These are phyloP conservation scores for Mola mola DNA, from an alignment of 2,113 vertebrate genomes.

Conservation along the genomic window DNA sequence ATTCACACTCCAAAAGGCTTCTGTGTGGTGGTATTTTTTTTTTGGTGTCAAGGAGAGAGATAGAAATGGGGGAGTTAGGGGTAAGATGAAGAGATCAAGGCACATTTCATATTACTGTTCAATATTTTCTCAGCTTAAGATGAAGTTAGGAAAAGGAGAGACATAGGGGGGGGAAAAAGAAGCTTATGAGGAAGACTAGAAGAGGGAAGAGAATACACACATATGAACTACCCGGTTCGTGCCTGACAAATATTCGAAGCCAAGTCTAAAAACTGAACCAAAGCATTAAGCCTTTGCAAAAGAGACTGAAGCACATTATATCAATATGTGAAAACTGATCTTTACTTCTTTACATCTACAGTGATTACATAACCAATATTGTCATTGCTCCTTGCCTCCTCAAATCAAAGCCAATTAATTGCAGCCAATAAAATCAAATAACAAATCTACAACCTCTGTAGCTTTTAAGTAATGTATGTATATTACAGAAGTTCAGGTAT, in stretches of 20 bases:
- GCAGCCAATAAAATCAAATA: slow-evolving; percentile 13
- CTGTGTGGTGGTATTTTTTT: slow-evolving; percentile 23
- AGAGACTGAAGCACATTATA: slow-evolving; percentile 15
- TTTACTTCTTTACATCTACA: slow-evolving; percentile 7
- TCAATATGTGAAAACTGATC: slow-evolving; percentile 41
- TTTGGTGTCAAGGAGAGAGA: not conserved
- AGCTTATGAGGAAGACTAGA: slow-evolving; percentile 1
- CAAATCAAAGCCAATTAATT: slow-evolving; percentile 21
- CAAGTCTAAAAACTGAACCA: slow-evolving; percentile 22
- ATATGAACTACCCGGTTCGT: slow-evolving; percentile 22
- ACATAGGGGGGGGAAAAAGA: not conserved
- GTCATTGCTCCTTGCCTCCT: not conserved
- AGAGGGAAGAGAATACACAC: not conserved
- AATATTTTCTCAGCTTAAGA: slow-evolving; percentile 21
- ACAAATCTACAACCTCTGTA: slow-evolving; percentile 1
- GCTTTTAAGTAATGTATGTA: not conserved
- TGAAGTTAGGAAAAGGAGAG: slow-evolving; percentile 25
- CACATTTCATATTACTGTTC: slow-evolving; percentile 29
- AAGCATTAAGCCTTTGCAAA: slow-evolving; percentile 21
- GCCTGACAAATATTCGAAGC: slow-evolving; percentile 42
- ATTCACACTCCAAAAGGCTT: no score
- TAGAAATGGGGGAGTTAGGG: not conserved
- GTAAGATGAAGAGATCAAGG: slow-evolving; percentile 4
- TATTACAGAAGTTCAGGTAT: not conserved
- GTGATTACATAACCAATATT: slow-evolving; percentile 20